A percentile compares a stretch with the other conserved stretches of the same genome.
Conservation (phyloP, 2,888 invertebrate genomes). For the Chydorus sphaericus region DNA sequence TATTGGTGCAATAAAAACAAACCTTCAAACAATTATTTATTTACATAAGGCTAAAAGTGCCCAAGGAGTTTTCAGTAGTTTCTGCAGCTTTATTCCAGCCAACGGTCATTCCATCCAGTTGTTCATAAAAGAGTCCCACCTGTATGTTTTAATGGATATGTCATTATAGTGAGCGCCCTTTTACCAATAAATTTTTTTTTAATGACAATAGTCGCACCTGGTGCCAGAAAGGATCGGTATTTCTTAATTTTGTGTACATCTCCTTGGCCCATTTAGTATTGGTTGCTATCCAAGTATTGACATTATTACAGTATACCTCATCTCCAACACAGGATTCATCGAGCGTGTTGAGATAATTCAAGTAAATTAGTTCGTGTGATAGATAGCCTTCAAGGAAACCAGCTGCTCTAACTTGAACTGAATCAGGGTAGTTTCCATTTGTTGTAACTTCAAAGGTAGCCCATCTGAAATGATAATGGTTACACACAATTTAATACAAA, state of each 20-base stretch:
- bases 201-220: too few relatives aligned
- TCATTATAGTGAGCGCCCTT: too few relatives aligned
- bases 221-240: constrained; percentile 62
- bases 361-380: constrained; percentile 63
- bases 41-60: constrained; percentile 18
- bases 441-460: constrained; percentile 66
- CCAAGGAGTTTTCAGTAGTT: constrained; percentile 35
- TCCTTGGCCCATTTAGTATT: constrained; percentile 46
- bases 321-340: constrained; percentile 39
- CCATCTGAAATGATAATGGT: constrained; percentile 42
- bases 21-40: constrained; percentile 3
- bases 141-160: constrained; percentile 20
- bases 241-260: constrained; percentile 35
- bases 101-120: constrained; percentile 58
- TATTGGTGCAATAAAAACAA: constrained; percentile 3
- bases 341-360: constrained; percentile 60
- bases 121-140: constrained; percentile 51
- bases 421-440: constrained; percentile 52
- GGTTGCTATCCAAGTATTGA: constrained; percentile 45
- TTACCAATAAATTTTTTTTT: constrained; percentile 26
- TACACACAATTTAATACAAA: not conserved
- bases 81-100: constrained; percentile 57
- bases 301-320: constrained; percentile 41
- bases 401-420: constrained; percentile 70
- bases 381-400: constrained; percentile 69